Evolutionary conservation across 2,113 vertebrate genomes (phyloP).

Genomic region (Sigmodon hispidus): DNA sequence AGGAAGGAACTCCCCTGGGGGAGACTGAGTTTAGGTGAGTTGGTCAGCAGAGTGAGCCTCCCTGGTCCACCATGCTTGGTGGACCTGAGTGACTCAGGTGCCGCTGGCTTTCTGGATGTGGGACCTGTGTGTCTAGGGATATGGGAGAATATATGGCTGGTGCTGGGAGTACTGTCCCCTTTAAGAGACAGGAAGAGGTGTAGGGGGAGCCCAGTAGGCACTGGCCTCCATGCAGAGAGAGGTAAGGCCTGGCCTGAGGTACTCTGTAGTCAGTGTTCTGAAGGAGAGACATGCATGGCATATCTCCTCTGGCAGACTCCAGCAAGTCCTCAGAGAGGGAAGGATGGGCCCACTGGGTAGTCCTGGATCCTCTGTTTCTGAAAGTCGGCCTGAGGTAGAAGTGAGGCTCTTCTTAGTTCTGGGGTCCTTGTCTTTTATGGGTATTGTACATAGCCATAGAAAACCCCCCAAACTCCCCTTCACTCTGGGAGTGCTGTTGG

Average conservation of each 20-base stretch:
- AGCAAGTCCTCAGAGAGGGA: neutral
- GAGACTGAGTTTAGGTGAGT: neutral
- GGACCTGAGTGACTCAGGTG: neutral
- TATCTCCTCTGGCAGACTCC: neutral
- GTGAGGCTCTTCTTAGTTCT: neutral
- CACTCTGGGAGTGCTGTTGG: neutral
- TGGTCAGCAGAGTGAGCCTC: neutral
- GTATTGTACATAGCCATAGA: neutral
- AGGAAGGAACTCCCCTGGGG: too few relatives aligned
- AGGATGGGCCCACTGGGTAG: neutral
- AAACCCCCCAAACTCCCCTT: neutral
- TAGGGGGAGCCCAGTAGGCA: neutral
- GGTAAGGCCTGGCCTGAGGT: too few relatives aligned
- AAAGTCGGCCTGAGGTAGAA: neutral
- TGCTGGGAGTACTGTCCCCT: neutral
- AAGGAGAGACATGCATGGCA: neutral
- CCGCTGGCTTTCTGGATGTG: neutral
- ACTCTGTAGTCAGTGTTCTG: too few relatives aligned
- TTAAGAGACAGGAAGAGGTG: neutral
- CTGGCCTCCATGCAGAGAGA: neutral
- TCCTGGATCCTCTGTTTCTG: neutral
- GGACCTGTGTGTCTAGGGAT: neutral
- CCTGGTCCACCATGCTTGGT: neutral
- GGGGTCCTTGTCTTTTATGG: neutral
- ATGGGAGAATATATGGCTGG: too few relatives aligned